A percentile compares a stretch with the other conserved stretches of the same genome.
Conservation (phyloP, 2,888 invertebrate species). For the Ophion ellenae region DNA sequence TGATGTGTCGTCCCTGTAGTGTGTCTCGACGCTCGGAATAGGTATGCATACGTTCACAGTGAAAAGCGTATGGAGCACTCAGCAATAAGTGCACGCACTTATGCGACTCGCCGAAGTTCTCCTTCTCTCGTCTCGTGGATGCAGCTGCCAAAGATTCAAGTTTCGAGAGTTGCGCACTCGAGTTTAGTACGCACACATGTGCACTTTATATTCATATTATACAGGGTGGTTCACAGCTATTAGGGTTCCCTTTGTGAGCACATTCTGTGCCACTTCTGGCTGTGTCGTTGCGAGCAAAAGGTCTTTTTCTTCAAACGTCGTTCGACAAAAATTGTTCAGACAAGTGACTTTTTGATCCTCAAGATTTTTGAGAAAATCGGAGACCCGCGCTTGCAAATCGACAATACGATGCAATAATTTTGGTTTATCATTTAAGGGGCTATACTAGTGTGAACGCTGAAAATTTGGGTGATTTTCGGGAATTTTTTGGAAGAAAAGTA, state of each 20-base stretch:
- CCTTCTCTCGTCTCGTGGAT: conserved; percentile 39
- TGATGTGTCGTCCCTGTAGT: background rate
- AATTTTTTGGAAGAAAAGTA: no score
- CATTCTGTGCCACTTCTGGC: no score
- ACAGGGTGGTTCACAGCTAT: background rate
- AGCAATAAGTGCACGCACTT: conserved; percentile 66
- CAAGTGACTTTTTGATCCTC: no score
- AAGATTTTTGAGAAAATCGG: no score
- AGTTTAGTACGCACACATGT: background rate
- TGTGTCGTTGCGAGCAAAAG: no score
- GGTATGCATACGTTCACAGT: conserved; percentile 34
- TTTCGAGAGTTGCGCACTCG: conserved; percentile 30
- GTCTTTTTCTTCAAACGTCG: no score
- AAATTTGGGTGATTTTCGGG: no score
- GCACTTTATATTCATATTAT: background rate
- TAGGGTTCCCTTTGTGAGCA: background rate
- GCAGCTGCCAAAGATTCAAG: conserved; percentile 56
- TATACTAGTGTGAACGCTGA: no score
- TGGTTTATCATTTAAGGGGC: no score
- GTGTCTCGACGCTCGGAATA: conserved; percentile 36
- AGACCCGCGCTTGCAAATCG: no score
- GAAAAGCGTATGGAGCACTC: conserved; percentile 64
- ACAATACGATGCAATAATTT: no score
- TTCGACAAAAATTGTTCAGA: no score
- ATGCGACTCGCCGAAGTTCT: conserved; percentile 28